Percentiles rank a stretch among this genome's conserved stretches.
phyloP scores from a whole-genome alignment of 2,113 vertebrate genomes.

The Phrynosoma platyrhinos region DNA sequence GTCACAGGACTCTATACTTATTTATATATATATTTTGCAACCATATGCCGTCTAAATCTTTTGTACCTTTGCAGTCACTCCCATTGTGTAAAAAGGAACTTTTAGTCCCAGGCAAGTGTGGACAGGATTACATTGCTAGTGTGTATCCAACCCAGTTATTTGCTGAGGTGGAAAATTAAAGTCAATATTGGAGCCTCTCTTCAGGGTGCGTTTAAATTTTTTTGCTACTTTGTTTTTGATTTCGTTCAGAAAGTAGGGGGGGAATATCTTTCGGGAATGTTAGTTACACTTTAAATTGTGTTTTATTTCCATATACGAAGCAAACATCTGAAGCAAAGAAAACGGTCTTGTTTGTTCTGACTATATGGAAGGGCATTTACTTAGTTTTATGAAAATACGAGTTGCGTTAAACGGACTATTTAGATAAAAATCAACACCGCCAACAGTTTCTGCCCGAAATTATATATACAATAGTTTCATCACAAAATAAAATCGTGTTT shows the following conservation, averaged over 20 bases:
- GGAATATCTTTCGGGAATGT: too few relatives aligned
- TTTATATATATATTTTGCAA: too few relatives aligned
- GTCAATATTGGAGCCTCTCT: too few relatives aligned
- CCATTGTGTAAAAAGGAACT: background rate
- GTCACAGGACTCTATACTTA: background rate
- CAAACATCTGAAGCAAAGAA: background rate
- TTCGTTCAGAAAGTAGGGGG: background rate
- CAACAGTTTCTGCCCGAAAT: background rate
- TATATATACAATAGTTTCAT: background rate
- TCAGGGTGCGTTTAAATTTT: background rate
- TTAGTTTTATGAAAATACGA: background rate
- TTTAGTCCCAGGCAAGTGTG: background rate
- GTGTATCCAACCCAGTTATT: background rate
- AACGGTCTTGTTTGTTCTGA: background rate
- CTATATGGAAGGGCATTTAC: background rate
- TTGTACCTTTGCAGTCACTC: background rate
- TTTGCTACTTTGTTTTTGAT: background rate
- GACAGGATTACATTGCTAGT: background rate
- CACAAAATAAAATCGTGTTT: slow-evolving; percentile 6
- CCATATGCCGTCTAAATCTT: background rate
- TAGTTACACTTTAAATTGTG: background rate
- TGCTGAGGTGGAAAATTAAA: background rate
- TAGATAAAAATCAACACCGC: background rate
- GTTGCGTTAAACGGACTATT: background rate
- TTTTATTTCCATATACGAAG: background rate